phyloP scores from a whole-genome alignment of 1,140 invertebrate genomes.

The Trinorchestia longiramus region DNA sequence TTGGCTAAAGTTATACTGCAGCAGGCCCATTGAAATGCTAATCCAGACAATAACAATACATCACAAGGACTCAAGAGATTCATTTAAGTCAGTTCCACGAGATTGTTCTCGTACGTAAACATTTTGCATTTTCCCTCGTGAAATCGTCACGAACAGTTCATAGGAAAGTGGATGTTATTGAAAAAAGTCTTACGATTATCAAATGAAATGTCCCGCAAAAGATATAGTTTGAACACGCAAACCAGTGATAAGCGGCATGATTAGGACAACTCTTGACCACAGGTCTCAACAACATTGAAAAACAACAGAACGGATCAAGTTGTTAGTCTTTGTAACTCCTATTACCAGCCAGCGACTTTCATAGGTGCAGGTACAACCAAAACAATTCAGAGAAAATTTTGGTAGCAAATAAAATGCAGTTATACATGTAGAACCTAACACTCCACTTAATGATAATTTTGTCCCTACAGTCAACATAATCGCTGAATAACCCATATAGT shows the following conservation, averaged over 20 bases:
- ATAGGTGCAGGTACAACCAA: no score
- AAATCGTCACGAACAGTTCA: not conserved
- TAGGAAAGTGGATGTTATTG: not conserved
- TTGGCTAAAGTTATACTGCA: not conserved
- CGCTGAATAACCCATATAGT: no score
- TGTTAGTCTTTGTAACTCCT: no score
- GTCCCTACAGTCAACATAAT: no score
- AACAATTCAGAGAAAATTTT: no score
- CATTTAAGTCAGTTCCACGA: not conserved
- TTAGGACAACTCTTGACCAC: not conserved
- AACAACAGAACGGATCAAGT: not conserved
- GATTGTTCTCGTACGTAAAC: not conserved
- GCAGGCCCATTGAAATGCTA: not conserved
- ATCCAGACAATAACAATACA: not conserved
- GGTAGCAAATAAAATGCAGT: no score
- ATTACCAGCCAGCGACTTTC: no score
- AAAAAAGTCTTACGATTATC: not conserved
- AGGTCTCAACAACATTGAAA: not conserved
- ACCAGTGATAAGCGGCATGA: not conserved
- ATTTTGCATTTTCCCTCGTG: not conserved
- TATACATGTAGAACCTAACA: no score
- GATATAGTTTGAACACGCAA: not conserved
- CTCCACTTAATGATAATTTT: no score
- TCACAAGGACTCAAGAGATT: not conserved
- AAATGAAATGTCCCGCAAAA: not conserved